Evolutionary conservation across 2,888 invertebrate genomes (phyloP), one percentile per base, ranked within the genome.

Genomic region (Polydrusus pterygomalis): DNA sequence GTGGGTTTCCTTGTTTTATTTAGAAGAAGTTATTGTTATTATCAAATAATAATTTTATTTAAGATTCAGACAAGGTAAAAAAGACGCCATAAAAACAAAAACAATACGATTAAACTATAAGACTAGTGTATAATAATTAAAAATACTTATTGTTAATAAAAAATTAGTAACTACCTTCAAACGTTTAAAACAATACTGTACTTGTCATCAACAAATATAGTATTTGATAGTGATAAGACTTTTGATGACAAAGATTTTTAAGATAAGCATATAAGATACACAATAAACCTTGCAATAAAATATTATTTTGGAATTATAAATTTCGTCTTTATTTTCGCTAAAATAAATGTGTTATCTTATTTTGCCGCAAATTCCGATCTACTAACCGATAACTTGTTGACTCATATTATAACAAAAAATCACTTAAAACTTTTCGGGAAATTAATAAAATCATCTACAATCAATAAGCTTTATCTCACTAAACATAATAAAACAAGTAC

Each of bases 341-440:
- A 45, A 45, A 1, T 13, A 15, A 18, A n/a, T n/a, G n/a, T n/a
- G n/a, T n/a, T n/a, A n/a, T n/a, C n/a, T n/a, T n/a, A n/a, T n/a
- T n/a, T n/a, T n/a, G n/a, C n/a, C n/a, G 25, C 25, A 3, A 3
- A 25, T 3, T 5, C 5, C 25, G 1, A 25, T 25, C 5, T 67
- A 67, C 40, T 69, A 58, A 69, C 68, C 68, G n/a, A 45, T 25
- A 15, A 58, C 30, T 3, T 69, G 68, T 69, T 25, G 68, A 11
- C 56, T 56, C 68, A 69, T 69, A 2, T 1, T 40, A 10, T 13
- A 34, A 38, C 40, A 0, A 54, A 25, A 25, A 54, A 17, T 10
- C 9, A 18, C 34, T 34, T 18, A 17, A 25, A 40, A 60, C 11
- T 60, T 18, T n/a, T n/a, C 8, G 34, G 2, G 1, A n/a, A 43